Conservation (phyloP, 2,113 vertebrate species). For the Hypanus sabinus region DNA sequence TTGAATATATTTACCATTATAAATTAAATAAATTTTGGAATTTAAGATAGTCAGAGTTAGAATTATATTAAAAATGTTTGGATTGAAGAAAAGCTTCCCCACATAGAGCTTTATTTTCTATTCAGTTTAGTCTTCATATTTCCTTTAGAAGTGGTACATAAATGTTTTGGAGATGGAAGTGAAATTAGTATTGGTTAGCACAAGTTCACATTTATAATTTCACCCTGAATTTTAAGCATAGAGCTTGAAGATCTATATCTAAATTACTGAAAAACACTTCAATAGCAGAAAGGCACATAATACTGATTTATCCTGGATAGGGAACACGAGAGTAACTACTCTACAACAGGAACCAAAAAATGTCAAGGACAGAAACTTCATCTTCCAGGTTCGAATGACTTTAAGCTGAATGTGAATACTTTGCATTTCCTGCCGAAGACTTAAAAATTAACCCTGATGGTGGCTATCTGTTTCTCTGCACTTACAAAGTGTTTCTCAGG, state of each 20-base stretch:
- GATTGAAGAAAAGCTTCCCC: background rate
- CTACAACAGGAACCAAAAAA: background rate
- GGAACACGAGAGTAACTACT: background rate
- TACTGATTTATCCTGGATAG: background rate
- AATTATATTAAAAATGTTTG: background rate
- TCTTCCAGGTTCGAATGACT: background rate
- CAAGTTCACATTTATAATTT: too few species aligned
- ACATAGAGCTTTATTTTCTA: background rate
- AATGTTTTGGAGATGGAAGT: background rate
- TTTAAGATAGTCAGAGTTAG: background rate
- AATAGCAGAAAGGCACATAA: background rate
- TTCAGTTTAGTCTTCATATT: too few species aligned
- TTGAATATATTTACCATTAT: background rate
- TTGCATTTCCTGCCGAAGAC: background rate
- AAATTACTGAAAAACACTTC: background rate
- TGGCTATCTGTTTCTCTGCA: background rate
- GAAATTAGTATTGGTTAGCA: background rate
- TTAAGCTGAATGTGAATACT: background rate
- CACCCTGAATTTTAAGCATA: background rate
- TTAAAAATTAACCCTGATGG: background rate
- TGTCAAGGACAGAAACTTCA: background rate
- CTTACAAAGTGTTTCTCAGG: too few species aligned
- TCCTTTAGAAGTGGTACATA: background rate
- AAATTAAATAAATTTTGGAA: background rate
- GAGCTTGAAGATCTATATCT: background rate